phyloP scores from a whole-genome alignment of 2,888 invertebrate species.

The Anticlea derivata region DNA sequence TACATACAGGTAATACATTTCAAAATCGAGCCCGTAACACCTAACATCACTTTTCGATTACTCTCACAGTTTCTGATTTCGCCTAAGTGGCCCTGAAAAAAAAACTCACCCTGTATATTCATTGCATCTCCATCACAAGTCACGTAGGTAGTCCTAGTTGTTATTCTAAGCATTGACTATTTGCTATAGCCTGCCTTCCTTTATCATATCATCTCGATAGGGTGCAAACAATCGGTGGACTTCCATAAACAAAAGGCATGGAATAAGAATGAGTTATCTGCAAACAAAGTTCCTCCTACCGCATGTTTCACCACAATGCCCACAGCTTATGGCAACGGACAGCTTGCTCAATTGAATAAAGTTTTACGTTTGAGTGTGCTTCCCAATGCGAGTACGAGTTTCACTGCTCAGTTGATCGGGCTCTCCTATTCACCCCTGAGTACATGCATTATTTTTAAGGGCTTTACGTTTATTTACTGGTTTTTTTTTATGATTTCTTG shows the following conservation, averaged over 20 bases:
- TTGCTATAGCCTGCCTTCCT: slow-evolving; percentile 26
- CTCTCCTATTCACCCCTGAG: not conserved
- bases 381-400: not conserved
- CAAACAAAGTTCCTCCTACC: slow-evolving; percentile 42
- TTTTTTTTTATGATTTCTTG: not conserved
- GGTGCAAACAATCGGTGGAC: slow-evolving; percentile 37
- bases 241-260: slow-evolving; percentile 42
- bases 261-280: slow-evolving; percentile 48
- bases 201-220: slow-evolving; percentile 30
- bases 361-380: slow-evolving; percentile 11
- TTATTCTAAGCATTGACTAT: slow-evolving; percentile 28
- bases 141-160: slow-evolving; percentile 28
- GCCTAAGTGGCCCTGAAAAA: too few species aligned
- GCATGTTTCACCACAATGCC: slow-evolving; percentile 31
- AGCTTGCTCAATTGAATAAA: slow-evolving; percentile 14
- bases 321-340: slow-evolving; percentile 9
- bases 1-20: too few species aligned
- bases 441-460: not conserved
- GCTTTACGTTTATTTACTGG: not conserved
- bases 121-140: slow-evolving; percentile 19
- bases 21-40: too few species aligned
- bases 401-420: not conserved
- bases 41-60: too few species aligned
- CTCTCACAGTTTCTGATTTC: too few species aligned
- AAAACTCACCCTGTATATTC: slow-evolving; percentile 8